These are phyloP conservation scores for Hyperoplus immaculatus DNA, from an alignment of 2,797 vertebrate species.

Conservation along the genomic window DNA sequence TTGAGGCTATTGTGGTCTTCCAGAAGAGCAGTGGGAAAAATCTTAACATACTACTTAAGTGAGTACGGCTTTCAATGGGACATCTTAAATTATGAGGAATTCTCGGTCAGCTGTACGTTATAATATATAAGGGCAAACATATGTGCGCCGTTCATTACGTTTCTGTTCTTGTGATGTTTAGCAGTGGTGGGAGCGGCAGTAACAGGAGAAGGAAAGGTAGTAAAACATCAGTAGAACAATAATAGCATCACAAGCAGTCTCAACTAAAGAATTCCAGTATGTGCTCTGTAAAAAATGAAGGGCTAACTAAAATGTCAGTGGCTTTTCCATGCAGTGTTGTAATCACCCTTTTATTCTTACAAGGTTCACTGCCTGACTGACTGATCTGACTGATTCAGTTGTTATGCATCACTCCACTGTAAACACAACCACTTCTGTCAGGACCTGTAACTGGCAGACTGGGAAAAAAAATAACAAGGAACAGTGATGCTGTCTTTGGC, in stretches of 20 bases:
- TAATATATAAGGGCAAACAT: not conserved
- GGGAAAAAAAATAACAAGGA: conserved; percentile 61
- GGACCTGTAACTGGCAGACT: conserved; percentile 53
- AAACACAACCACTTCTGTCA: conserved; percentile 70
- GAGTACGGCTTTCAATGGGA: not conserved
- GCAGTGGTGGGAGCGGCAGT: conserved; percentile 7
- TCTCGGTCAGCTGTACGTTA: not conserved
- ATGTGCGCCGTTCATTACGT: not conserved
- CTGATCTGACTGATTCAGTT: conserved; percentile 62
- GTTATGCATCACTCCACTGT: conserved; percentile 61
- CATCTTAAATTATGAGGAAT: conserved; percentile 5
- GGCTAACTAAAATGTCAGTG: conserved; percentile 31
- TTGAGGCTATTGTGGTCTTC: not conserved
- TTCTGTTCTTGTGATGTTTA: conserved; percentile 4
- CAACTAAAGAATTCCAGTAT: conserved; percentile 35
- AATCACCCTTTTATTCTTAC: conserved; percentile 47
- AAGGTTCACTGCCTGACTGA: conserved; percentile 50
- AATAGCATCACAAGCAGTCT: conserved; percentile 28
- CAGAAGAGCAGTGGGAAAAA: not conserved
- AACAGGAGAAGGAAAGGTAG: not conserved
- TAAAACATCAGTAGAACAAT: conserved; percentile 1
- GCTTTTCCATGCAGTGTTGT: conserved; percentile 35
- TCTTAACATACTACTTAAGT: not conserved
- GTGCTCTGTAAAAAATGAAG: conserved; percentile 27
- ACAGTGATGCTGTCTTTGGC: conserved; percentile 46